Percentiles rank a stretch among this genome's conserved stretches.
These are phyloP conservation scores for Spizella passerina DNA, from an alignment of 2,797 vertebrate species.

Conservation along the genomic window DNA sequence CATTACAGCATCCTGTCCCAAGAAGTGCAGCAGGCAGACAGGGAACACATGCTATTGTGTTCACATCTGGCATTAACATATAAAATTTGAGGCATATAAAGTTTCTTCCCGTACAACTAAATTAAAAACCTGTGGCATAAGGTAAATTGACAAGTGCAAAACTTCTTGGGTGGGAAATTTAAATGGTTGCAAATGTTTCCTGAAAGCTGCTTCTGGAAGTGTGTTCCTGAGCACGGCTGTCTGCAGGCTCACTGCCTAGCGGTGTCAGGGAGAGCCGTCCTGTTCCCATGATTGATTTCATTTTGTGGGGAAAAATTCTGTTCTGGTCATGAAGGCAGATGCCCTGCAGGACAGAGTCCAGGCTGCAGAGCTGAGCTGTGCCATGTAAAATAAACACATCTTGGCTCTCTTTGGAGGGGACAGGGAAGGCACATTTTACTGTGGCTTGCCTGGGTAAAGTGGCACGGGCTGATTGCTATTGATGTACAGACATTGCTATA, in stretches of 20 bases:
- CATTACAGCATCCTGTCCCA: neutral
- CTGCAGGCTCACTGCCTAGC: neutral
- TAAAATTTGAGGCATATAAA: conserved; percentile 46
- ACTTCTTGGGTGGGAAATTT: conserved; percentile 52
- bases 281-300: neutral
- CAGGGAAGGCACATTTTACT: neutral
- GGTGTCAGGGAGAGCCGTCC: neutral
- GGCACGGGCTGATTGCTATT: neutral
- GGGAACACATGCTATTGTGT: neutral
- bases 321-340: neutral
- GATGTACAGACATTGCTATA: neutral
- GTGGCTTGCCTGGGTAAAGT: neutral
- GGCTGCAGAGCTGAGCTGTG: neutral
- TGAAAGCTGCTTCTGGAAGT: neutral
- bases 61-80: conserved; percentile 56
- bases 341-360: accelerated
- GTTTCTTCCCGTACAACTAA: conserved; percentile 27
- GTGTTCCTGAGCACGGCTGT: neutral
- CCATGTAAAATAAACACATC: neutral
- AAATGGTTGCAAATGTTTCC: conserved; percentile 51
- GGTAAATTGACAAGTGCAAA: conserved; percentile 62
- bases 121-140: conserved; percentile 64
- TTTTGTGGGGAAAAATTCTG: neutral
- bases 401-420: neutral
- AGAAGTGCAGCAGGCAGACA: neutral